A percentile compares a stretch with the other conserved stretches of the same genome.
These are phyloP conservation scores for Drosophila sproati DNA, from an alignment of 1,140 invertebrate species.

Conservation along the genomic window DNA sequence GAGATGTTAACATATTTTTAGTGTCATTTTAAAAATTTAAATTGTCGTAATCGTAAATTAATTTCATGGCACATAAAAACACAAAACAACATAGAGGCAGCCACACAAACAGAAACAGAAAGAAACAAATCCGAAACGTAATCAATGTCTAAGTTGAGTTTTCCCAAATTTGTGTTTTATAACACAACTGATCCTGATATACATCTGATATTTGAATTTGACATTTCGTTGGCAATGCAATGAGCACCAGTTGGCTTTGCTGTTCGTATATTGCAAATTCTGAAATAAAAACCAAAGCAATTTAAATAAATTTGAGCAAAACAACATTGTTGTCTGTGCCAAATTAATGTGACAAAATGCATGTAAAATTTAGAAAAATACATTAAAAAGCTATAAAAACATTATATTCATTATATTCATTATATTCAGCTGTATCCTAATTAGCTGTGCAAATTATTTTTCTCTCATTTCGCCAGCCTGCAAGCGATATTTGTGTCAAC, in stretches of 20 bases:
- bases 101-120: conserved; percentile 14
- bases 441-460: conserved; percentile 68
- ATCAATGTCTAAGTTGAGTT: conserved; percentile 44
- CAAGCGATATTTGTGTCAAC: conserved; percentile 70
- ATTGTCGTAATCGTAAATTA: conserved; percentile 84
- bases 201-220: conserved; percentile 14
- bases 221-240: conserved; percentile 47
- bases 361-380: conserved; percentile 60
- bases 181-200: conserved; percentile 48
- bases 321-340: conserved; percentile 18
- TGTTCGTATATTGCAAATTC: conserved; percentile 11
- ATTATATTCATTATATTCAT: conserved; percentile 79
- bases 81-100: conserved; percentile 26
- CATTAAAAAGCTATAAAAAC: conserved; percentile 78
- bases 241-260: conserved; percentile 57
- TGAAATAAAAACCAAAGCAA: conserved; percentile 5
- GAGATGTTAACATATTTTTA: conserved; percentile 80
- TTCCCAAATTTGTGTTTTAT: conserved; percentile 51
- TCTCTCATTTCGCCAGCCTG: conserved; percentile 43
- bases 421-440: conserved; percentile 70
- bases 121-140: conserved; percentile 8
- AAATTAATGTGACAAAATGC: conserved; percentile 50
- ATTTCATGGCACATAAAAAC: conserved; percentile 84
- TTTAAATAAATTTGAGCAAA: conserved; percentile 10
- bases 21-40: conserved; percentile 83